Percentiles rank a stretch among this genome's conserved stretches.
phyloP scores from a whole-genome alignment of 2,797 vertebrate genomes.

The Hypotaenidia philippensis region DNA sequence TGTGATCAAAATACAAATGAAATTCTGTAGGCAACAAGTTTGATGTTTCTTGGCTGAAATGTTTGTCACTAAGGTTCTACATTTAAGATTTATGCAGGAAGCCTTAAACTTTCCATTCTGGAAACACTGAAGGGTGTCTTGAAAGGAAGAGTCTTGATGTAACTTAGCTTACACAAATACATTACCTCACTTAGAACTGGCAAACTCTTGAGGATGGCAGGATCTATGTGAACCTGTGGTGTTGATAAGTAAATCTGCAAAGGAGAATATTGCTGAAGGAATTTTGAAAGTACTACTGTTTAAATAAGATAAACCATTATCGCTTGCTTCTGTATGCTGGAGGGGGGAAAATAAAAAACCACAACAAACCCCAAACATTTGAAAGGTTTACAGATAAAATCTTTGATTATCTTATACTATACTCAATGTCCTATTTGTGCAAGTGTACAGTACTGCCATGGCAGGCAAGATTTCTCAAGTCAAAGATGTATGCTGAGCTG shows the following conservation, averaged over 20 bases:
- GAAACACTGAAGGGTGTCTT: constrained; percentile 28
- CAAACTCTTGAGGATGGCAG: constrained; percentile 16
- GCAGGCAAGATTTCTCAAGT: background rate
- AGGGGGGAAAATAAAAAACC: background rate
- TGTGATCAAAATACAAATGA: constrained; percentile 9
- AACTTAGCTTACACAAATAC: constrained; percentile 16
- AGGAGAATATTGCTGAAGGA: background rate
- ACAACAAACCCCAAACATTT: background rate
- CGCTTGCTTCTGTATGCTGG: background rate
- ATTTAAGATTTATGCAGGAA: constrained; percentile 15
- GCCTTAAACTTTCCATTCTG: background rate
- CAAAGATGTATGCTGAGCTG: background rate
- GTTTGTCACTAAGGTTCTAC: constrained; percentile 16
- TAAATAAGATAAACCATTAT: background rate
- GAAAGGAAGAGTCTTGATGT: constrained; percentile 19
- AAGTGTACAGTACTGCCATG: background rate
- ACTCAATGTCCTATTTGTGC: background rate
- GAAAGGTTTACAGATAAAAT: background rate
- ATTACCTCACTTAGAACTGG: constrained; percentile 43
- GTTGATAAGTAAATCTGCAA: background rate
- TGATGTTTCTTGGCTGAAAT: constrained; percentile 16
- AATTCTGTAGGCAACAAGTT: background rate
- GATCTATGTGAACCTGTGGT: background rate
- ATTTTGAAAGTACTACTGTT: background rate
- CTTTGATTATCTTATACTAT: background rate